A percentile compares a stretch with the other conserved stretches of the same genome.
These are phyloP conservation scores for Gobius niger DNA, from an alignment of 2,113 vertebrate genomes.

Conservation along the genomic window DNA sequence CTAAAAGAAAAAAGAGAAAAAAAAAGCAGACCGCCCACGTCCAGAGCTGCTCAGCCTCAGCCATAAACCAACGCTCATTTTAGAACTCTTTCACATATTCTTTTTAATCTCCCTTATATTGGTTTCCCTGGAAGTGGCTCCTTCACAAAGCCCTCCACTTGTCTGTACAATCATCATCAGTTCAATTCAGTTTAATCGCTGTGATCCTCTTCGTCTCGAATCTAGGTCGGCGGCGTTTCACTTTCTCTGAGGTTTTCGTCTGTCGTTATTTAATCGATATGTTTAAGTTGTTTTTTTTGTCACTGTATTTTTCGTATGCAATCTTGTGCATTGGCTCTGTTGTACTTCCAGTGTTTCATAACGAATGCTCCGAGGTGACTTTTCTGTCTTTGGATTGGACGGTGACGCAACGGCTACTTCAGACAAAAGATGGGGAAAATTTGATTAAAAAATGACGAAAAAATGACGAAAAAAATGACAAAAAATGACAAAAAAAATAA, in stretches of 20 bases:
- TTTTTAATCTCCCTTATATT: no score
- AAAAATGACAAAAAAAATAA: no score
- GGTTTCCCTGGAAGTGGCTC: not conserved
- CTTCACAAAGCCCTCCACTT: not conserved
- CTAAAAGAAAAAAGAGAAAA: not conserved
- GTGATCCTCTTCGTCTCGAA: conserved; percentile 8
- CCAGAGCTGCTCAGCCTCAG: not conserved
- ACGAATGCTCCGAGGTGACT: conserved; percentile 19
- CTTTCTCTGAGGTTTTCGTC: not conserved
- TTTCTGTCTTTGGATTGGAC: no score
- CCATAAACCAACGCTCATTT: no score
- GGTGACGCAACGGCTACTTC: no score
- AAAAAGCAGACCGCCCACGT: not conserved
- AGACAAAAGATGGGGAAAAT: no score
- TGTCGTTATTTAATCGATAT: not conserved
- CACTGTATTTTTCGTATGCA: conserved; percentile 13
- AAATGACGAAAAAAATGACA: no score
- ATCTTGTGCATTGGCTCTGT: conserved; percentile 32
- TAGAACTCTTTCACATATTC: no score
- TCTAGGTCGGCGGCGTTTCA: conserved; percentile 5
- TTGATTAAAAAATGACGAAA: no score
- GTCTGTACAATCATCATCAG: conserved; percentile 3
- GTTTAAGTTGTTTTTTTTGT: conserved; percentile 13
- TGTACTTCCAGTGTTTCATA: conserved; percentile 46
- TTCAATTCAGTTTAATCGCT: conserved; percentile 30